phyloP scores from a whole-genome alignment of 1,140 invertebrate genomes.

The Aphelenchoides fujianensis region DNA sequence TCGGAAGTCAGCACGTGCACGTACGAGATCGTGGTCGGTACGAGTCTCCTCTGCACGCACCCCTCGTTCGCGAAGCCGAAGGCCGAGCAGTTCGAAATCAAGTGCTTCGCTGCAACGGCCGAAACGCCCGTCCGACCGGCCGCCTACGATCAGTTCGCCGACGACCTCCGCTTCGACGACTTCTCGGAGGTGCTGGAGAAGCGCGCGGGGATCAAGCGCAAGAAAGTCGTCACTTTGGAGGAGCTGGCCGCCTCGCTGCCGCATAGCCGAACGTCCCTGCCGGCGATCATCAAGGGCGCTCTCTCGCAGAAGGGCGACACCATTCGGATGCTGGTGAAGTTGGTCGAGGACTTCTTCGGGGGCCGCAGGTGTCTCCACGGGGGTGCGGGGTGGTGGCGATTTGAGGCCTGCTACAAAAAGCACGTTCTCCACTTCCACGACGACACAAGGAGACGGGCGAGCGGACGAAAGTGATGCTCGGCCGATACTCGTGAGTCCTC shows the following conservation, averaged over 20 bases:
- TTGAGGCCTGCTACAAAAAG: background rate
- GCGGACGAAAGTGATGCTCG: background rate
- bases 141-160: background rate
- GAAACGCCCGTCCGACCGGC: background rate
- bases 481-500: background rate
- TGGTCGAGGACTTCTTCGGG: background rate
- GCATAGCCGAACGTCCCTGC: background rate
- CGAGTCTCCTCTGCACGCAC: background rate
- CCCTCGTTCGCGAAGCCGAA: background rate
- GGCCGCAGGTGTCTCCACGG: background rate
- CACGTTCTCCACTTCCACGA: background rate
- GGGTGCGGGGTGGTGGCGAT: background rate
- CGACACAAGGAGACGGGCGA: background rate
- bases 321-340: background rate
- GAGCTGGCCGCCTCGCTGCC: background rate
- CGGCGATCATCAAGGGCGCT: background rate
- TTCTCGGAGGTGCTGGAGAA: background rate
- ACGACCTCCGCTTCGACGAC: background rate
- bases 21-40: background rate
- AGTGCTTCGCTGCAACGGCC: background rate
- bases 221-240: background rate
- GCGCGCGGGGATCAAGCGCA: background rate
- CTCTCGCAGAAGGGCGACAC: background rate
- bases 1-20: background rate
- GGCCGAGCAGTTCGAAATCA: conserved; percentile 6